Conservation (phyloP, 2,888 invertebrate species). For the Icerya purchasi region DNA sequence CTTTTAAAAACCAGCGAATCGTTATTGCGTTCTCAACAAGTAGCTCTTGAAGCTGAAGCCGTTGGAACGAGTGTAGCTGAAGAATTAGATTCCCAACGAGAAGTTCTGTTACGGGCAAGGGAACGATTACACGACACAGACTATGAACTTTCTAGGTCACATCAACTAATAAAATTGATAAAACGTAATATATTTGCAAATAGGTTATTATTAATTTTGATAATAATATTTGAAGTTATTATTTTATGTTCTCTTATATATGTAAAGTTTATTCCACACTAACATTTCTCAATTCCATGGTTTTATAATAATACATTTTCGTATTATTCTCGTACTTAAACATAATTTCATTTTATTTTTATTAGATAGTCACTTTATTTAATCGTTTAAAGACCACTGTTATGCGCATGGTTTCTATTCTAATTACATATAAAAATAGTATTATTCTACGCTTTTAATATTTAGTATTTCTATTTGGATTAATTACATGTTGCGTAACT, state of each 20-base stretch:
- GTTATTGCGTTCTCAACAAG: constrained; percentile 43
- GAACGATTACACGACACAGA: constrained; percentile 48
- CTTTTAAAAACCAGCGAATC: constrained; percentile 39
- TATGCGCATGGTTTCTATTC: too few species aligned
- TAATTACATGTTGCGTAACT: too few species aligned
- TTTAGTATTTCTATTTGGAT: too few species aligned
- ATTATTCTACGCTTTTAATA: too few species aligned
- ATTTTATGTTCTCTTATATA: constrained; percentile 6
- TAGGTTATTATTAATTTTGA: constrained; percentile 46
- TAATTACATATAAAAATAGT: too few species aligned
- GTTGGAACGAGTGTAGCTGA: constrained; percentile 53
- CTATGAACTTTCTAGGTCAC: constrained; percentile 40
- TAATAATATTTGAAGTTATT: constrained; percentile 42
- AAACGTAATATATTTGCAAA: constrained; percentile 40
- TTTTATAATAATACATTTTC: too few species aligned
- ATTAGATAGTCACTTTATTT: too few species aligned
- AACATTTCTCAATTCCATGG: too few species aligned
- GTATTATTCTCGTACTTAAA: too few species aligned
- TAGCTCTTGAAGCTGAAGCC: constrained; percentile 58
- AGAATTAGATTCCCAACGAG: constrained; percentile 53
- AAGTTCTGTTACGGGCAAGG: constrained; percentile 42
- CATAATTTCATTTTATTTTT: too few species aligned
- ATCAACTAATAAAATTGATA: constrained; percentile 7
- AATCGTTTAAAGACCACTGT: too few species aligned
- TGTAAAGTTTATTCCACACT: not conserved